These are phyloP conservation scores for Drosophila tsacasi DNA, from an alignment of 1,140 invertebrate species.

Conservation along the genomic window DNA sequence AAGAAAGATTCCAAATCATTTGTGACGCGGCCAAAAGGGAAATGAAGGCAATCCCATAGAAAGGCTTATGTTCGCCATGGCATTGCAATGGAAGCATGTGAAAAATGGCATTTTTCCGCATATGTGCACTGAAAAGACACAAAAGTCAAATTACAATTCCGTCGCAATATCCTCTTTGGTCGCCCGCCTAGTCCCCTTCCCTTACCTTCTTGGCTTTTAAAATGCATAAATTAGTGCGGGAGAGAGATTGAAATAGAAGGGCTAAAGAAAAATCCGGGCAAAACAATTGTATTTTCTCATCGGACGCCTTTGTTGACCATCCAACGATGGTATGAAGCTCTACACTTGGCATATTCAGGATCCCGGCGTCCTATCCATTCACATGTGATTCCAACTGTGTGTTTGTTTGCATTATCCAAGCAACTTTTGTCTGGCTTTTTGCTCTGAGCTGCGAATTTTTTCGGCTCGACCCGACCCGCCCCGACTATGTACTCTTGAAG, in stretches of 20 bases:
- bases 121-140: constrained; percentile 63
- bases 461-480: constrained; percentile 1
- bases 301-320: constrained; percentile 48
- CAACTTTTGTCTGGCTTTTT: constrained; percentile 72
- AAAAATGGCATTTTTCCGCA: constrained; percentile 70
- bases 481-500: constrained; percentile 57
- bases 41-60: constrained; percentile 5
- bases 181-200: background rate
- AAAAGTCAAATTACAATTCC: constrained; percentile 56
- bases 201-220: constrained; percentile 51
- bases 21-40: background rate
- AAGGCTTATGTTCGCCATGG: constrained; percentile 25
- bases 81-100: constrained; percentile 62
- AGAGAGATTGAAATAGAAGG: constrained; percentile 38
- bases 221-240: constrained; percentile 70
- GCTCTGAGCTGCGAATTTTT: constrained; percentile 58
- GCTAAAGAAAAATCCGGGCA: constrained; percentile 27
- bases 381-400: constrained; percentile 23
- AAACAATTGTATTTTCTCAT: constrained; percentile 72
- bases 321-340: constrained; percentile 16
- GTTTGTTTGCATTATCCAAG: constrained; percentile 61
- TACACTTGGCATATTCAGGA: constrained; percentile 36
- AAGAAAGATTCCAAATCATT: background rate
- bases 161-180: constrained; percentile 27
- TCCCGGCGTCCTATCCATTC: constrained; percentile 3